Evolutionary conservation across 92 coral and sea anemone genomes (phyloP).

Genomic region (Zoanthus sansibaricus): DNA sequence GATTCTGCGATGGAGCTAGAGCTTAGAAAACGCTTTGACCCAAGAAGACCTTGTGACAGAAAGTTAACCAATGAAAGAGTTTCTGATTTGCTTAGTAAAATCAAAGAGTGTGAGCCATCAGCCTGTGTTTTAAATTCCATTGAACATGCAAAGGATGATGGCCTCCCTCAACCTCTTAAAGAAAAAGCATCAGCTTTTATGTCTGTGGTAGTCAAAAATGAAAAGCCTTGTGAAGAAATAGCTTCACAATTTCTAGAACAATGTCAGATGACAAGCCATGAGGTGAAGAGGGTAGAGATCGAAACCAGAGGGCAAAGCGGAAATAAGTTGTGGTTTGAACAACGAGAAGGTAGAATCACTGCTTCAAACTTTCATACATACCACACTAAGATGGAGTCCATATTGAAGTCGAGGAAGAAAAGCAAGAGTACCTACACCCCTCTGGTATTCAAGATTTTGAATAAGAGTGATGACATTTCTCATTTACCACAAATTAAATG

Average conservation of each 20-base stretch:
- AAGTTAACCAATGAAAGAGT: conserved; percentile 47
- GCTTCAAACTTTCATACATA: conserved; percentile 33
- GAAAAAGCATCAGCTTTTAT: conserved; percentile 55
- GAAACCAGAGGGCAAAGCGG: conserved; percentile 38
- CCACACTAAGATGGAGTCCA: neutral
- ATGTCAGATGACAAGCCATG: conserved; percentile 18
- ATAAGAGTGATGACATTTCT: conserved; percentile 17
- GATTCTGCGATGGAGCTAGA: conserved; percentile 11
- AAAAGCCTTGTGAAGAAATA: conserved; percentile 11
- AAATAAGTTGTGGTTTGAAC: conserved; percentile 26
- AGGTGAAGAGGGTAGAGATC: conserved; percentile 8
- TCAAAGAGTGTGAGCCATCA: conserved; percentile 25
- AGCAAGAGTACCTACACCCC: conserved; percentile 13
- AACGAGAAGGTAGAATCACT: conserved; percentile 25
- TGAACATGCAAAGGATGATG: conserved; percentile 59
- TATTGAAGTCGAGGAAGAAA: conserved; percentile 1
- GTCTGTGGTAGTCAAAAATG: neutral
- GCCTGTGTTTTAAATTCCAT: conserved; percentile 61
- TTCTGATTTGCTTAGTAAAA: conserved; percentile 37
- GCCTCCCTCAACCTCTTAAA: conserved; percentile 42
- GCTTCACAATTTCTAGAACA: conserved; percentile 19
- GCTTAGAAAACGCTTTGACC: conserved; percentile 34
- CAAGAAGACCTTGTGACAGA: conserved; percentile 31
- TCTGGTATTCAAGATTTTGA: neutral
- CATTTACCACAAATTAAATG: conserved; percentile 48